phyloP scores from a whole-genome alignment of 37 sponge, comb jelly and placozoan species.

The Diacarnus erythraeanus region DNA sequence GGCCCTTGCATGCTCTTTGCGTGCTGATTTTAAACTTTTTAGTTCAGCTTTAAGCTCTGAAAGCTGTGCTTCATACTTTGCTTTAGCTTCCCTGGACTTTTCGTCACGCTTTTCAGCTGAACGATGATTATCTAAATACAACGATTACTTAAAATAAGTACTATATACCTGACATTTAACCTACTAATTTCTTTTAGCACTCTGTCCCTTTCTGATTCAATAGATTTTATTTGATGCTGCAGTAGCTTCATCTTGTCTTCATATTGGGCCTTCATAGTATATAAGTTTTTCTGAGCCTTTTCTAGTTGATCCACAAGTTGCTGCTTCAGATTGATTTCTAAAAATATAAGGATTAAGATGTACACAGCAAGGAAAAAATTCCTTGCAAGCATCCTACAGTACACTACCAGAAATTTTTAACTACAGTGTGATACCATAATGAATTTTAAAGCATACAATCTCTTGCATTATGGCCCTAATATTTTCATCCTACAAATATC shows the following conservation, averaged over 20 bases:
- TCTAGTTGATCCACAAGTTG: slow-evolving; percentile 91
- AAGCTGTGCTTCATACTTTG: slow-evolving; percentile 58
- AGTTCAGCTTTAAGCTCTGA: slow-evolving; percentile 44
- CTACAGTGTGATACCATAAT: no score
- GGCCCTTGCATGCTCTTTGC: slow-evolving; percentile 74
- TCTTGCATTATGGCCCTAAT: no score
- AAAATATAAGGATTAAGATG: not conserved
- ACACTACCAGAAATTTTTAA: no score
- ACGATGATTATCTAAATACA: slow-evolving; percentile 19
- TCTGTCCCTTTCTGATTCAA: slow-evolving; percentile 80
- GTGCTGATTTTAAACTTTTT: slow-evolving; percentile 56
- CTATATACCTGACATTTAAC: slow-evolving; percentile 28
- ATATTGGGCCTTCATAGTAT: slow-evolving; percentile 86
- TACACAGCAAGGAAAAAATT: not conserved
- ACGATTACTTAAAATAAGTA: not conserved
- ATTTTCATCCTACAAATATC: no score
- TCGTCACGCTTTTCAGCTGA: slow-evolving; percentile 28
- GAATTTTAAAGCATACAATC: no score
- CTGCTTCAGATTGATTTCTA: slow-evolving; percentile 96
- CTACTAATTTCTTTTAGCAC: slow-evolving; percentile 80
- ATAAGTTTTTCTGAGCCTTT: slow-evolving; percentile 75
- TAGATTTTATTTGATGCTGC: slow-evolving; percentile 66
- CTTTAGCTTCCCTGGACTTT: slow-evolving; percentile 62
- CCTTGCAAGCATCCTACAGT: not conserved
- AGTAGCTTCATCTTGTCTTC: slow-evolving; percentile 89